phyloP scores from a whole-genome alignment of 2,888 invertebrate genomes.

The Rhagonycha lutea region DNA sequence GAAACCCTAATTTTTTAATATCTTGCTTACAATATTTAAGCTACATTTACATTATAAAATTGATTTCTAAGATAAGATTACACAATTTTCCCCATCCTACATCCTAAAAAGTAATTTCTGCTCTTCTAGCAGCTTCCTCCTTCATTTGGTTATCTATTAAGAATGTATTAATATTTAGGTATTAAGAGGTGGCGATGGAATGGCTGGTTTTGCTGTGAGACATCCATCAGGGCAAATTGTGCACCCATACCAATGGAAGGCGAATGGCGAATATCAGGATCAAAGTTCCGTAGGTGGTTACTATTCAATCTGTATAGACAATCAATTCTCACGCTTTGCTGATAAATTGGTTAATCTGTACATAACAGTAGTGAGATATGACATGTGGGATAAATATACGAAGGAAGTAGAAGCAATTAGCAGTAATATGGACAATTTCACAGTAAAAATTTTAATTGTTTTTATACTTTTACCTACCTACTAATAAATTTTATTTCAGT shows the following conservation, averaged over 20 bases:
- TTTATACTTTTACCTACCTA: neutral
- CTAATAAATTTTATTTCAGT: constrained; percentile 56
- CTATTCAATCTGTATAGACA: constrained; percentile 89
- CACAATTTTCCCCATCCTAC: too few relatives aligned
- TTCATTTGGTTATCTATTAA: neutral
- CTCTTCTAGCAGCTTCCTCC: neutral
- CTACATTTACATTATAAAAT: too few relatives aligned
- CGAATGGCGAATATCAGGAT: constrained; percentile 89
- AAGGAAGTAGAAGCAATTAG: constrained; percentile 87
- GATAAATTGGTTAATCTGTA: constrained; percentile 88
- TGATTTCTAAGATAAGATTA: too few relatives aligned
- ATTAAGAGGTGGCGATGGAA: constrained; percentile 89
- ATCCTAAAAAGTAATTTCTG: too few relatives aligned
- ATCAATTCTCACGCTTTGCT: constrained; percentile 90
- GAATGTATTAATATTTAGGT: constrained; percentile 63
- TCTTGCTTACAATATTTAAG: too few relatives aligned
- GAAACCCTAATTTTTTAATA: too few relatives aligned
- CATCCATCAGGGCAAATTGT: constrained; percentile 85
- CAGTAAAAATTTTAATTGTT: constrained; percentile 62
- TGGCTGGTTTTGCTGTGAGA: constrained; percentile 89
- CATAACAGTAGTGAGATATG: constrained; percentile 88
- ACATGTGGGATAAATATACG: constrained; percentile 90
- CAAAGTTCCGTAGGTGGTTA: constrained; percentile 80
- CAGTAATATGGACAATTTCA: constrained; percentile 88
- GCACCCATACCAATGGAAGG: constrained; percentile 88